Evolutionary conservation across 2,888 invertebrate genomes (phyloP), one percentile per base, ranked within the genome.

Genomic region (Tyria jacobaeae): DNA sequence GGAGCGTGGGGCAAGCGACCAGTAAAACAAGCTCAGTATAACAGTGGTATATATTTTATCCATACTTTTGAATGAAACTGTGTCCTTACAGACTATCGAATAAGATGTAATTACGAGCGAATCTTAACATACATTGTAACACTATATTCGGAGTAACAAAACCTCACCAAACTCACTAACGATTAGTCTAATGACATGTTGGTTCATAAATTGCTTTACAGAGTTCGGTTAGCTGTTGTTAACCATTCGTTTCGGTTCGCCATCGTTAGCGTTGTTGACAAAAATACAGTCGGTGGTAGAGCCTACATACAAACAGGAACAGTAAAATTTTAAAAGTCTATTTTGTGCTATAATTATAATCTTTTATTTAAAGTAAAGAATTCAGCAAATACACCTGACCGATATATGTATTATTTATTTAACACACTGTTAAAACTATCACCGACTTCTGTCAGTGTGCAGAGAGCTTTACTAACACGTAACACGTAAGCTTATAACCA

Each of bases 1-100:
- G 96, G 95, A n/a, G 95, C 96, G 21, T 97, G 96, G 96, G 97
- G 96, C 78, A 97, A 97, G 89, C 93, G 96, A 62, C 95, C 95
- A 6, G 94, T 94, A 75, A 91, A 91, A 69, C 89, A 86, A 58
- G 63, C 80, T 2, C 88, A 84, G 44, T 88, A 81, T 78, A 90
- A 89, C 78, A 85, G 83, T 72, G 93, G 93, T 93, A 85, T 64
- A 64, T 66, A n/a, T 61, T 25, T n/a, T 39, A 25, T 14, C 0
- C 15, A n/a, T 49, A n/a, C n/a, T 49, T 15, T 6, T 10, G 10
- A 44, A 17, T 41, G 12, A 17, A 21, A 1, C 41, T 44, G 21
- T 9, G 21, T 21, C 17, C 4, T 44, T 9, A 44, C 9, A 41
- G 10, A 10, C n/a, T n/a, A n/a, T n/a, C n/a, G n/a, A n/a, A n/a